phyloP scores from a whole-genome alignment of 2,113 vertebrate species.

The Lates calcarifer region DNA sequence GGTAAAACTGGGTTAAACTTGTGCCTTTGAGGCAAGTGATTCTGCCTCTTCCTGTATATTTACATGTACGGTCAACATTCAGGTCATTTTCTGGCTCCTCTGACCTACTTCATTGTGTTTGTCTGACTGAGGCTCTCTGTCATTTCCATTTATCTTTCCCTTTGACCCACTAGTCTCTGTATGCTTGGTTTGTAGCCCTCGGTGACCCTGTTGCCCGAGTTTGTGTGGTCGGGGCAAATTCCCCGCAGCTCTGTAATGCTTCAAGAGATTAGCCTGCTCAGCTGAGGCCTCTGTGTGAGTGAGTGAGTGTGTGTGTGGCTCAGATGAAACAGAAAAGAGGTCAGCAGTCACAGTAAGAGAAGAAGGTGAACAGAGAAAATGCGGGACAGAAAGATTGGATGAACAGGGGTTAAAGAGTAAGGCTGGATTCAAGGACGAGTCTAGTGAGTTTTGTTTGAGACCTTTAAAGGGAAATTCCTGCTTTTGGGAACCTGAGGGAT shows the following conservation, averaged over 20 bases:
- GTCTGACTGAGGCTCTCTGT: slow-evolving; percentile 23
- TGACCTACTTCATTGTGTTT: neutral
- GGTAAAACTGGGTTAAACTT: slow-evolving; percentile 33
- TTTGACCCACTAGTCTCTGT: slow-evolving; percentile 51
- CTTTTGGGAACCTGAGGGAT: neutral
- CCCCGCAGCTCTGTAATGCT: slow-evolving; percentile 74
- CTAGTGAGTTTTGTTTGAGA: neutral
- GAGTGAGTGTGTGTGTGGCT: slow-evolving; percentile 48
- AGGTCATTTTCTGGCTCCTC: slow-evolving; percentile 17
- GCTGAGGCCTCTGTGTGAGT: slow-evolving; percentile 62
- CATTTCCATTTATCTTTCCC: slow-evolving; percentile 34
- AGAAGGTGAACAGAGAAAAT: slow-evolving; percentile 8
- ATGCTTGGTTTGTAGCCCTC: slow-evolving; percentile 45
- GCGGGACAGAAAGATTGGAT: slow-evolving; percentile 30
- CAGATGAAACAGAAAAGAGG: slow-evolving; percentile 57
- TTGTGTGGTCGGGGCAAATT: slow-evolving; percentile 74
- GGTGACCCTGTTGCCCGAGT: slow-evolving; percentile 48
- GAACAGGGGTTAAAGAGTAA: neutral
- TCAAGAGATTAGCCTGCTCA: slow-evolving; percentile 77
- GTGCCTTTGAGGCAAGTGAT: neutral
- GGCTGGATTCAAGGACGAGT: slow-evolving; percentile 6
- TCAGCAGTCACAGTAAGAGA: slow-evolving; percentile 59
- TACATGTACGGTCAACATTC: slow-evolving; percentile 14
- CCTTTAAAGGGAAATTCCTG: neutral
- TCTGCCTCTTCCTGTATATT: neutral